phyloP scores from a whole-genome alignment of 1,140 invertebrate species.

The Nymphalis io region DNA sequence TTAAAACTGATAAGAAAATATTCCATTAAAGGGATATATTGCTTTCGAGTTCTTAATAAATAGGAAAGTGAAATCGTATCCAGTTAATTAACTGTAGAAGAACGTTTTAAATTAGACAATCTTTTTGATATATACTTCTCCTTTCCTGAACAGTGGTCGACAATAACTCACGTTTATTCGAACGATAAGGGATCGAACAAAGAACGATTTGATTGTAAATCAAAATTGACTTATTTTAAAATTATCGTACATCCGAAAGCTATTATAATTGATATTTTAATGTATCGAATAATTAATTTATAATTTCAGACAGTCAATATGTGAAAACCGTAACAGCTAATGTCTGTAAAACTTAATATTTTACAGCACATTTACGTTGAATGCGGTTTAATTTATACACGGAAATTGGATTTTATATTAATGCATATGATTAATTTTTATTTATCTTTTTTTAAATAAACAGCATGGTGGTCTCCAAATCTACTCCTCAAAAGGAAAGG shows the following conservation, averaged over 20 bases:
- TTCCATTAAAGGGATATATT: neutral
- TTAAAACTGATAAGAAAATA: neutral
- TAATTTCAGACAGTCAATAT: slow-evolving; percentile 21
- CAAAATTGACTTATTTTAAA: slow-evolving; percentile 45
- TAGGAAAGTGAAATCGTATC: neutral
- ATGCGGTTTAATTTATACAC: neutral
- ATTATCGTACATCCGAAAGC: slow-evolving; percentile 20
- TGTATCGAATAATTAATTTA: slow-evolving; percentile 43
- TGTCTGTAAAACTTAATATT: neutral
- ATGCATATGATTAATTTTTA: too few species aligned
- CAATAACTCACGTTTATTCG: slow-evolving; percentile 70
- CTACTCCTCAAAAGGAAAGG: too few species aligned
- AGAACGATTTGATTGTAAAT: slow-evolving; percentile 56
- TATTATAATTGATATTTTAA: slow-evolving; percentile 32
- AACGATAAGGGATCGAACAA: slow-evolving; percentile 62
- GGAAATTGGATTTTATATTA: neutral
- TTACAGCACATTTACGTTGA: neutral
- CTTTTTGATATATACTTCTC: slow-evolving; percentile 58
- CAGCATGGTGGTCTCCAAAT: too few species aligned
- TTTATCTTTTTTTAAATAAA: too few species aligned
- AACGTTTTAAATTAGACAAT: slow-evolving; percentile 66
- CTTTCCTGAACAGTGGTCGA: slow-evolving; percentile 50
- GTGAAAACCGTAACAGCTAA: neutral
- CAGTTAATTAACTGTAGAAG: slow-evolving; percentile 31
- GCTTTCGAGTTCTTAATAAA: neutral